Evolutionary conservation across 2,113 vertebrate species (phyloP).

Genomic region (Stigmatopora nigra): DNA sequence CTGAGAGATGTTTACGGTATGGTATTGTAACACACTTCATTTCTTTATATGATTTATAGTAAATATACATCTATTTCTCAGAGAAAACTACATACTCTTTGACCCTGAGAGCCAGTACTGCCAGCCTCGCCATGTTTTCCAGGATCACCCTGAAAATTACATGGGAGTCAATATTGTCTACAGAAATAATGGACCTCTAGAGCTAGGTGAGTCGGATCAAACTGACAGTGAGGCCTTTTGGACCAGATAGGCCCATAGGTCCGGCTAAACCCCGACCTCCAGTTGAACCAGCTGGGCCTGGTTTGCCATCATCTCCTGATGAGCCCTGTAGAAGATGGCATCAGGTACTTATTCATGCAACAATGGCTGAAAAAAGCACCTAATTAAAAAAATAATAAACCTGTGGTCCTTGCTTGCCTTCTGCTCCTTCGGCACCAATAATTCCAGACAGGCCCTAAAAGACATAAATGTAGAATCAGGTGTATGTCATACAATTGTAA

Average conservation of each 20-base stretch:
- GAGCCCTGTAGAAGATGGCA: slow-evolving; percentile 69
- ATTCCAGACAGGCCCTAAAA: slow-evolving; percentile 73
- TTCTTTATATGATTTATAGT: neutral
- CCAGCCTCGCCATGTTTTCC: slow-evolving; percentile 91
- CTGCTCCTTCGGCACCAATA: slow-evolving; percentile 83
- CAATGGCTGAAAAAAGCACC: neutral
- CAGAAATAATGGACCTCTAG: neutral
- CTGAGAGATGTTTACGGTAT: slow-evolving; percentile 55
- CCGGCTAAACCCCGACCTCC: slow-evolving; percentile 83
- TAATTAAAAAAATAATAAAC: slow-evolving; percentile 56
- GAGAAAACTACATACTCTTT: slow-evolving; percentile 72
- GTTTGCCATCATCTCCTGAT: slow-evolving; percentile 88
- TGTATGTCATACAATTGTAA: neutral
- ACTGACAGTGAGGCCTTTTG: slow-evolving; percentile 90
- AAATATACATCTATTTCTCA: neutral
- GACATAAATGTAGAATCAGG: slow-evolving; percentile 38
- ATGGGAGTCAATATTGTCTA: neutral
- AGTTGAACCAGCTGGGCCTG: slow-evolving; percentile 79
- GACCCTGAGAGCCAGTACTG: slow-evolving; percentile 79
- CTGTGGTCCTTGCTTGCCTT: slow-evolving; percentile 90
- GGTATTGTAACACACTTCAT: neutral
- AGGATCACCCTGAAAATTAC: slow-evolving; percentile 79
- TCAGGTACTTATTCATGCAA: neutral
- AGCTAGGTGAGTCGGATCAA: neutral
- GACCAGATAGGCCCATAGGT: slow-evolving; percentile 88